Evolutionary conservation across 1,140 invertebrate genomes (phyloP), one percentile per base, ranked within the genome.

Genomic region (Drosophila suzukii): DNA sequence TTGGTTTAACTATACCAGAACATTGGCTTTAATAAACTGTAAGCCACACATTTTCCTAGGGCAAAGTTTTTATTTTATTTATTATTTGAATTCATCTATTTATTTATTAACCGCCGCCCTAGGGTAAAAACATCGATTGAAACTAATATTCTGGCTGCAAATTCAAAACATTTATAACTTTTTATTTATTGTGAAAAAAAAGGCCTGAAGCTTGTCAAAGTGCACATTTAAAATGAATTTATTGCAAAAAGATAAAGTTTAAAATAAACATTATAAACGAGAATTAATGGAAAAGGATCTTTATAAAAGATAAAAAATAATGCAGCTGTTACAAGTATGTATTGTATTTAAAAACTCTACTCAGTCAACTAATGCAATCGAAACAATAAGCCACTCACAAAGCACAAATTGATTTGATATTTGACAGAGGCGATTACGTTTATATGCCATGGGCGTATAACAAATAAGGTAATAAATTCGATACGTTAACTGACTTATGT

Each of bases 391-490:
- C 46, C 51, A 17, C 36, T 13, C 27, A 20, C 36, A 56, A 43
- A 10, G 15, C 60, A 62, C 41, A 24, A 58, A 59, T 32, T 20
- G 54, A 11, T 32, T 34, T 59, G 58, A 43, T 62, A 43, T 32
- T 43, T 41, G 34, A 32, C 27, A 58, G 8, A 41, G 54, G 56
- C 17, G 39, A 62, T 39, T 62, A 59, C 27, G 38, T 58, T 32
- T 11, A 8, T 30, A 30, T 32, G 53, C 59, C 36, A 15, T 8
- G 15, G 15, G 32, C 36, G 53, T 43, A 11, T 59, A 62, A 41
- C 58, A 62, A 62, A 62, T 59, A 59, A 20, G 54, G 10, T 59
- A 43, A 58, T 62, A 62, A 59, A 59, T 59, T 62, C 13, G 53
- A 62, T 59, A 34, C 36, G 27, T 43, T 59, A 62, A 62, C 13